Evolutionary conservation across 2,797 vertebrate genomes (phyloP), one percentile per base, ranked within the genome.

Genomic region (Pseudotriccus pelzelni): DNA sequence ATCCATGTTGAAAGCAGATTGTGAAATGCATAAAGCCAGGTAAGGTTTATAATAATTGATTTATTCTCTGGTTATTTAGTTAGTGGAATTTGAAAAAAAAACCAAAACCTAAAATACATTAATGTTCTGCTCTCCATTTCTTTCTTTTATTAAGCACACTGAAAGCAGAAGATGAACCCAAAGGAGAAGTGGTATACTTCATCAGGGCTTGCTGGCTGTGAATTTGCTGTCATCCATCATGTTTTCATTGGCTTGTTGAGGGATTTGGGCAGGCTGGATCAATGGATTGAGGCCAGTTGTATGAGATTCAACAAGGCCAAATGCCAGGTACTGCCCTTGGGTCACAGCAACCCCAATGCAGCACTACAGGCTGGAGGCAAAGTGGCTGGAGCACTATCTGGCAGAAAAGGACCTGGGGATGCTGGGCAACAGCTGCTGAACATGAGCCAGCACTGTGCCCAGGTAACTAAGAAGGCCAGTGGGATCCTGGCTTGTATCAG

Each of bases 291-390:
- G 34, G 30, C 39, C 37, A 59, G 0, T 24, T n/a, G 6, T 30
- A 12, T 12, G 73, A 47, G 7, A 23, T 41, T 66, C 46, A 53
- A 32, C 22, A 37, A 64, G 30, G 46, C 19, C 34, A 53, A 32
- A 17, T 21, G 32, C 15, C 1, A 5, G 10, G 4, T 78, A 34
- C 32, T 53, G 10, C 22, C 30, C 22, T 47, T 28, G 46, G 7
- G 25, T 72, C 3, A 3, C 30, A 58, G 5, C n/a, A 76, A 8
- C 52, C 12, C 12, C 58, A 10, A 10, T 6, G 7, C 21, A 52
- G 37, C 0, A 0, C 25, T 66, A 2, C 25, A 59, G 34, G 39
- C 25, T 41, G 7, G 9, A 14, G 24, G 4, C 39, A 66, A 53
- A 84, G 39, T 17, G 46, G 4, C 46, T 78, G 52, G 19, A 41